Conservation (phyloP, 2,888 invertebrate genomes). For the Drosophila maculinotata region DNA sequence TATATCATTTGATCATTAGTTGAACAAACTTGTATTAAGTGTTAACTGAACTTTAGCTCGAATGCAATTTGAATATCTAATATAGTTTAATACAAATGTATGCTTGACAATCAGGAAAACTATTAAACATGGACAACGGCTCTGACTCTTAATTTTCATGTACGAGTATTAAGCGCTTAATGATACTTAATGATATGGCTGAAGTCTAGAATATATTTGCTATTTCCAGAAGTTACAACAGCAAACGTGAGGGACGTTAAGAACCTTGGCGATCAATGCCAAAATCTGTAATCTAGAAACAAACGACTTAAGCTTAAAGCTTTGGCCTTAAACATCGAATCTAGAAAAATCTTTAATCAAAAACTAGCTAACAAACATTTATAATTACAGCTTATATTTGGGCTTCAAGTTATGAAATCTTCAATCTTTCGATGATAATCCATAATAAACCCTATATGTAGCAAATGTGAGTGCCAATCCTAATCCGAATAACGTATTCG, state of each 20-base stretch:
- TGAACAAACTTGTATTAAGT: constrained; percentile 14
- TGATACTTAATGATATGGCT: not conserved
- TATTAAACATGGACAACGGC: constrained; percentile 10
- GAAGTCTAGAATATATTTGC: not conserved
- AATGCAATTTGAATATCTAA: constrained; percentile 13
- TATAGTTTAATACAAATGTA: constrained; percentile 1
- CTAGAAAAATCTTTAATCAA: too few relatives aligned
- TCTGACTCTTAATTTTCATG: constrained; percentile 1
- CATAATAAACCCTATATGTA: constrained; percentile 2
- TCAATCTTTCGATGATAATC: constrained; percentile 2
- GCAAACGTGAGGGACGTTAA: not conserved
- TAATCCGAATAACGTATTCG: constrained; percentile 3
- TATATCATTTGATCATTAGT: constrained; percentile 22
- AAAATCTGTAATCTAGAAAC: too few relatives aligned
- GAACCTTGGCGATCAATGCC: too few relatives aligned
- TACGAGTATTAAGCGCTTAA: not conserved
- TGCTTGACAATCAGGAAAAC: constrained; percentile 10
- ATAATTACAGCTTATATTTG: too few relatives aligned
- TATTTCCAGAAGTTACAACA: not conserved
- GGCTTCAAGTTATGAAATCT: not conserved
- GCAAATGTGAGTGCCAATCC: constrained; percentile 19
- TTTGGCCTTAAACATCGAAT: too few relatives aligned
- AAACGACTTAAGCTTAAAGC: too few relatives aligned
- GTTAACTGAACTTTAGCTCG: constrained; percentile 21
- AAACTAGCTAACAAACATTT: too few relatives aligned